phyloP scores from a whole-genome alignment of 2,888 invertebrate genomes.

The Acholoe squamosa region DNA sequence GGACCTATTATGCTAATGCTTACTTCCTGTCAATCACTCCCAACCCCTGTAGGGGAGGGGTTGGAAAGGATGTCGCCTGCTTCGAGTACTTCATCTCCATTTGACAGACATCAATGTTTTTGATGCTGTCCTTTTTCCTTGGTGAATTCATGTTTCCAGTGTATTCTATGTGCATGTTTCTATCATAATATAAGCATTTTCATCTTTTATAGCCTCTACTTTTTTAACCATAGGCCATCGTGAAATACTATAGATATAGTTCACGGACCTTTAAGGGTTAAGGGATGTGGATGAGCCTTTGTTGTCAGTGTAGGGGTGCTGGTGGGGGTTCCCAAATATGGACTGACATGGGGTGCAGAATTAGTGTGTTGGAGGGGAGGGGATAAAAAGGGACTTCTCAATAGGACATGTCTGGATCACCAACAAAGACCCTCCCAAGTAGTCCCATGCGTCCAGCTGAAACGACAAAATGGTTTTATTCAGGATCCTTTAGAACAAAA shows the following conservation, averaged over 20 bases:
- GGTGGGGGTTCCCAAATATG: not conserved
- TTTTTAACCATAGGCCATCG: too few species aligned
- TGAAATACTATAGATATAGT: too few species aligned
- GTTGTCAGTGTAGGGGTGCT: not conserved
- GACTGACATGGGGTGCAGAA: not conserved
- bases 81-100: too few species aligned
- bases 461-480: constrained; percentile 23
- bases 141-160: too few species aligned
- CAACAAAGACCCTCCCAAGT: not conserved
- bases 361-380: not conserved
- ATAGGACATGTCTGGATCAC: not conserved
- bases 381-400: not conserved
- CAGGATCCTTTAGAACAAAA: not conserved
- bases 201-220: too few species aligned
- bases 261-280: too few species aligned
- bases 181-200: not conserved
- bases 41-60: not conserved
- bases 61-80: too few species aligned
- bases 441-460: not conserved
- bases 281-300: not conserved
- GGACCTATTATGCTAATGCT: constrained; percentile 16
- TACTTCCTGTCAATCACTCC: constrained; percentile 1
- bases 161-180: too few species aligned
- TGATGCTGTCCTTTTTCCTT: too few species aligned
- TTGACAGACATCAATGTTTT: too few species aligned